Base-by-base conservation (phyloP, 2,797 vertebrate genomes). In the Poecilia picta region DNA sequence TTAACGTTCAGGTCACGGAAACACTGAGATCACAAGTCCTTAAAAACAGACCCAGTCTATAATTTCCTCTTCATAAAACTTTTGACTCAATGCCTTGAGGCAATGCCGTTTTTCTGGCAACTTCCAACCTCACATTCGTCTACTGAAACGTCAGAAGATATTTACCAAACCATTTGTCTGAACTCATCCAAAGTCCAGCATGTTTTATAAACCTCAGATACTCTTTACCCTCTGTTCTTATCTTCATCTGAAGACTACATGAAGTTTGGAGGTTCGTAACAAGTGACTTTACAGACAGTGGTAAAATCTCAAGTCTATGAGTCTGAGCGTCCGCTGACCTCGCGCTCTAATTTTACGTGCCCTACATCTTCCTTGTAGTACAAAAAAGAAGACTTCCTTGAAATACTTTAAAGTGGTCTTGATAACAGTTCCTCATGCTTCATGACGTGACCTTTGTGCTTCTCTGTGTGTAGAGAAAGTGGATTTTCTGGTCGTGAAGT, bases 401-500 rank as follows among this genome's bases (percentile, higher is more conserved):
- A 66, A 36, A 39, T 66, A 18, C 16, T 72, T 47, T 41, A 41
- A 23, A 68, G 36, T 66, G 33, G 62, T 41, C 64, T 41, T 68
- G 36, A 41, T 12, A 31, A 31, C 8, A 49, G 45, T 18, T 49
- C 46, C 39, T 68, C 33, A 25, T 5, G 10, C 28, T 68, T 68
- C 18, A 25, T 12, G 4, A 43, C 0, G 64, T 41, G 39, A 41
- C 64, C 64, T 68, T 39, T 68, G 36, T 25, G 11, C 23, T 12
- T 41, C 36, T 41, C 64, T 13, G 20, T 25, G 64, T 2, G 39
- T 10, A 39, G 7, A 68, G 39, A 12, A 39, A 68, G 31, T 39
- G 13, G 64, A 41, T 10, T 68, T 41, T 68, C n/a, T 75, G 51
- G 73, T 39, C 5, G 53, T 20, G 80, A 84, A 85, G 84, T 80